Base-by-base conservation (phyloP, 1,140 invertebrate species). In the Atta cephalotes region DNA sequence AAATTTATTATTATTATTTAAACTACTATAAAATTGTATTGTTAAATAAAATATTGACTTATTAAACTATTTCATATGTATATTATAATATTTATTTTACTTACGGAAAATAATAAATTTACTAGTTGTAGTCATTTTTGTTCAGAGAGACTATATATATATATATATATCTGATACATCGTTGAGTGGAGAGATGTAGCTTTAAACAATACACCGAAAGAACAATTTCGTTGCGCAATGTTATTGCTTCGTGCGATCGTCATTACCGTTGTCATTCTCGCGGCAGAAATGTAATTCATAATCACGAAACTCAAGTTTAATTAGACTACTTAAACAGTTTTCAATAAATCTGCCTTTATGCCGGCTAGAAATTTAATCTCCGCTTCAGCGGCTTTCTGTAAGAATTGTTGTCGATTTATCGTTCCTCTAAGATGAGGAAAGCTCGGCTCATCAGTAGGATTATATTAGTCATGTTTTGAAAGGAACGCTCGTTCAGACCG, bases 381-480 rank as follows among this genome's bases (percentile, higher is more conserved):
- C 12, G 21, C 14, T 81, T 53, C 31, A 53, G 18, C 16, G 65
- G 9, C 58, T 25, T 58, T 7, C 65, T 10, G 39, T 81, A 81
- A 81, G 49, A 81, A 71, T 71, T 81, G 49, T 53, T 71, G 21
- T 21, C 14, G 51, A 49, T 25, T 81, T 81, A 68, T 68, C 62
- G 45, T 7, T 80, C 31, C 21, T 81, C 70, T 39, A 16, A 70
- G 16, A 45, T 9, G 63, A 35, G n/a, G 9, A 70, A 80, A 70
- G 62, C n/a, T 39, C 62, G 7, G 45, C 45, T 80, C 39, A 14
- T n/a, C 51, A 12, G 14, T n/a, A 16, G 63, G 18, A 66, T 79
- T 66, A 45, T 79, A 16, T 51, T 79, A 9, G 45, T 53, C 60
- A n/a, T 21, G 77, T 80, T 70, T 35, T 35, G 39, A 80, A 28